phyloP scores from a whole-genome alignment of 2,113 vertebrate genomes.

The Microtus ochrogaster region DNA sequence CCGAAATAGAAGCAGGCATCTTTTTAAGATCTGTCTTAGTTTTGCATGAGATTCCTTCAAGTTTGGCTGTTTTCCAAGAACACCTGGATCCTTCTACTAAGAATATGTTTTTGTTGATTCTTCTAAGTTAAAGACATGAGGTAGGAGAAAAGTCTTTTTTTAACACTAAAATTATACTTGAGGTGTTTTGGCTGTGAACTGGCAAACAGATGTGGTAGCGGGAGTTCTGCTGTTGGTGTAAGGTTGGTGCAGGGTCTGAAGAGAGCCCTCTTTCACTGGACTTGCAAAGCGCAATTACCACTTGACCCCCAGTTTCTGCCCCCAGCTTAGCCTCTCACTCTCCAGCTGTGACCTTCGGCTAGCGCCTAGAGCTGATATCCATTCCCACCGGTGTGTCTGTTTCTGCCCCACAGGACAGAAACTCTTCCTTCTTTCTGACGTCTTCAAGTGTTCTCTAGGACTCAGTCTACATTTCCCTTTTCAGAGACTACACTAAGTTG shows the following conservation, averaged over 20 bases:
- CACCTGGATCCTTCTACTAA: constrained; percentile 68
- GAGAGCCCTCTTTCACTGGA: neutral
- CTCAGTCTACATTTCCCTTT: constrained; percentile 6
- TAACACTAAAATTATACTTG: constrained; percentile 73
- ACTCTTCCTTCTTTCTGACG: neutral
- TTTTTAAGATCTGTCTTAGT: constrained; percentile 55
- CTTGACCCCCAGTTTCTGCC: neutral
- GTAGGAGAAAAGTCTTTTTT: constrained; percentile 63
- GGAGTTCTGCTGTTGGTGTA: constrained; percentile 64
- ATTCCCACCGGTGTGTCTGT: neutral
- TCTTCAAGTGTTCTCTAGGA: constrained; percentile 23
- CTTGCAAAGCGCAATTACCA: neutral
- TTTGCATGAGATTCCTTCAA: constrained; percentile 47
- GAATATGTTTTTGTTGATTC: constrained; percentile 63
- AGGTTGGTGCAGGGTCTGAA: constrained; percentile 71
- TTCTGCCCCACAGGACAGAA: neutral
- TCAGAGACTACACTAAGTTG: neutral
- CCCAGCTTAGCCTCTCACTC: neutral
- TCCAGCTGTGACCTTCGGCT: neutral
- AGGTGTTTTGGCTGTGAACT: constrained; percentile 77
- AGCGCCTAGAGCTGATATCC: neutral
- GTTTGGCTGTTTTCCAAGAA: constrained; percentile 60
- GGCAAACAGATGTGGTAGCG: constrained; percentile 65
- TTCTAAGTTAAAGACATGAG: constrained; percentile 36
- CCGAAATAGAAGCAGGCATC: constrained; percentile 67